A percentile compares a stretch with the other conserved stretches of the same genome.
Conservation (phyloP, 2,797 vertebrate genomes). For the Gephyroberyx darwinii region DNA sequence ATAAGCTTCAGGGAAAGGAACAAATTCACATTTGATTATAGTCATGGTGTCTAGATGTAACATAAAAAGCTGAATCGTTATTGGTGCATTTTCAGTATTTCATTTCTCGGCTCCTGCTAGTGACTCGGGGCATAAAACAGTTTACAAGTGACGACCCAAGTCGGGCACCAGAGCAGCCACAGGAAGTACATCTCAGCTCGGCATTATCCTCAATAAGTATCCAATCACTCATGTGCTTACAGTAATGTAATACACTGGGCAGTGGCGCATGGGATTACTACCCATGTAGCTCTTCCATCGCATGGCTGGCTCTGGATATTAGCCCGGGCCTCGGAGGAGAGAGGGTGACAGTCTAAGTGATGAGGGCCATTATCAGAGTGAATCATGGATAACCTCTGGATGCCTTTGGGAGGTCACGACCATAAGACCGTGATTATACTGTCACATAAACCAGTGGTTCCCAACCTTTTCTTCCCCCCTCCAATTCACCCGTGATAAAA, state of each 20-base stretch:
- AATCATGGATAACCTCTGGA: slow-evolving; percentile 74
- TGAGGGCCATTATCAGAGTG: slow-evolving; percentile 75
- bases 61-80: not conserved
- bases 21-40: not conserved
- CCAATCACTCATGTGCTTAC: slow-evolving; percentile 24
- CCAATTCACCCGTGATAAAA: slow-evolving; percentile 39
- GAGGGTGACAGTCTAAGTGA: slow-evolving; percentile 74
- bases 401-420: slow-evolving; percentile 69
- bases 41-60: not conserved
- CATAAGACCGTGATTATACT: slow-evolving; percentile 68
- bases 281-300: slow-evolving; percentile 41
- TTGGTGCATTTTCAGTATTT: not conserved
- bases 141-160: not conserved
- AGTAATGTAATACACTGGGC: slow-evolving; percentile 46
- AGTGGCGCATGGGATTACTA: slow-evolving; percentile 49
- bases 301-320: slow-evolving; percentile 61
- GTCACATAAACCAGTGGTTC: slow-evolving; percentile 71
- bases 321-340: slow-evolving; percentile 58
- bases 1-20: slow-evolving; percentile 20
- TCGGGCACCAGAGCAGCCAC: not conserved
- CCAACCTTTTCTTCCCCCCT: slow-evolving; percentile 53
- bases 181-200: slow-evolving; percentile 2
- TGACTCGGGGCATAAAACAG: not conserved
- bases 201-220: slow-evolving; percentile 9
- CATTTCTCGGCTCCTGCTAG: not conserved